Conservation (phyloP, 2,797 vertebrate genomes). For the Gastrophryne carolinensis region DNA sequence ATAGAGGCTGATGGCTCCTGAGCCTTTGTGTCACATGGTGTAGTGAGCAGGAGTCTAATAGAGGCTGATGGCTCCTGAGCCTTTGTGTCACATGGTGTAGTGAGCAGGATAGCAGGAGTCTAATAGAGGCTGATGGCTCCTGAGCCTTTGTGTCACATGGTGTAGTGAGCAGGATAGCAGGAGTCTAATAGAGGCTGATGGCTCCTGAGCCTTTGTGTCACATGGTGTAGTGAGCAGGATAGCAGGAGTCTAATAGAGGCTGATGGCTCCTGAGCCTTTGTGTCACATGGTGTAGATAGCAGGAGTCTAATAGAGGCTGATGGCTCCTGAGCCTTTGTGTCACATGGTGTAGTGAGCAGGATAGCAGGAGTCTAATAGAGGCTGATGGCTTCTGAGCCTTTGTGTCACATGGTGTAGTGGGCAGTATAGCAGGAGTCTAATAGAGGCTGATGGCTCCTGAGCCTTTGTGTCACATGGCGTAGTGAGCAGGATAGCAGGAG, state of each 20-base stretch:
- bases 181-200: neutral
- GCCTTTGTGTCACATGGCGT: neutral
- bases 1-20: neutral
- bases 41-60: neutral
- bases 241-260: neutral
- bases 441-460: neutral
- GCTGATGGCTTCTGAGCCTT: neutral
- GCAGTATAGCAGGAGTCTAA: neutral
- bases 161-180: neutral
- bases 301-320: neutral
- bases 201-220: neutral
- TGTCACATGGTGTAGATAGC: neutral
- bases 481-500: neutral
- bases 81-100: neutral
- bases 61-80: neutral
- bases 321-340: neutral
- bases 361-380: neutral
- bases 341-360: too few species aligned
- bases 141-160: neutral
- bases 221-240: too few species aligned
- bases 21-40: neutral
- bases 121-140: neutral
- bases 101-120: neutral
- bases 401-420: neutral
- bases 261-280: neutral